phyloP scores from a whole-genome alignment of 2,113 vertebrate genomes.

The Ranitomeya variabilis region DNA sequence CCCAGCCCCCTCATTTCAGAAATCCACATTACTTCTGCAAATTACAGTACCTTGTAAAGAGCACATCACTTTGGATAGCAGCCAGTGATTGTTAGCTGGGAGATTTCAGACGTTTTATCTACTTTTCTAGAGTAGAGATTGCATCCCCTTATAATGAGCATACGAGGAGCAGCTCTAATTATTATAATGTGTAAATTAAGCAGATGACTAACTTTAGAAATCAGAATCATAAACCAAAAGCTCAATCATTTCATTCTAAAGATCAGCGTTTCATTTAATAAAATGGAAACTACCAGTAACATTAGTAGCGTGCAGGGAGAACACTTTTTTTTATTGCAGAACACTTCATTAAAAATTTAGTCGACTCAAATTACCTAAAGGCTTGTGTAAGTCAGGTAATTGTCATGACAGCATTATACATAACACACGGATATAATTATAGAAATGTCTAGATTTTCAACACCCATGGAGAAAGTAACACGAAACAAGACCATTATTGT shows the following conservation, averaged over 20 bases:
- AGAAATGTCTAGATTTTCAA: constrained; percentile 33
- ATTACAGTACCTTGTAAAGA: neutral
- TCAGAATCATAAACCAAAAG: neutral
- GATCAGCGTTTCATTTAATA: neutral
- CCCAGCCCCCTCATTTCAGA: neutral
- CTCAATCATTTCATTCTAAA: neutral
- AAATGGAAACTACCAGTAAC: neutral
- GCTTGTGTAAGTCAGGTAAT: constrained; percentile 17
- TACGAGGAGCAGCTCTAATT: neutral
- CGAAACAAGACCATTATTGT: constrained; percentile 11
- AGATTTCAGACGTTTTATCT: neutral
- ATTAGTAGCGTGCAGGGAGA: constrained; percentile 2
- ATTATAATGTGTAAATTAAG: constrained; percentile 20
- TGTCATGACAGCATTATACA: constrained; percentile 28
- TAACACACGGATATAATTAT: constrained; percentile 32
- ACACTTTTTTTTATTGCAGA: constrained; percentile 29
- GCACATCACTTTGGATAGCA: neutral
- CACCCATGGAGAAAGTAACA: constrained; percentile 41
- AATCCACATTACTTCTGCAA: neutral
- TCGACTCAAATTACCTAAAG: constrained; percentile 9
- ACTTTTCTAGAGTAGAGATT: neutral
- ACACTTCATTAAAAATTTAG: constrained; percentile 41
- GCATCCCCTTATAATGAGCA: neutral
- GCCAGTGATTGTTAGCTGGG: neutral
- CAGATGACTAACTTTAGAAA: constrained; percentile 23